Evolutionary conservation across 2,797 vertebrate species (phyloP).

Genomic region (Selene dorsalis): DNA sequence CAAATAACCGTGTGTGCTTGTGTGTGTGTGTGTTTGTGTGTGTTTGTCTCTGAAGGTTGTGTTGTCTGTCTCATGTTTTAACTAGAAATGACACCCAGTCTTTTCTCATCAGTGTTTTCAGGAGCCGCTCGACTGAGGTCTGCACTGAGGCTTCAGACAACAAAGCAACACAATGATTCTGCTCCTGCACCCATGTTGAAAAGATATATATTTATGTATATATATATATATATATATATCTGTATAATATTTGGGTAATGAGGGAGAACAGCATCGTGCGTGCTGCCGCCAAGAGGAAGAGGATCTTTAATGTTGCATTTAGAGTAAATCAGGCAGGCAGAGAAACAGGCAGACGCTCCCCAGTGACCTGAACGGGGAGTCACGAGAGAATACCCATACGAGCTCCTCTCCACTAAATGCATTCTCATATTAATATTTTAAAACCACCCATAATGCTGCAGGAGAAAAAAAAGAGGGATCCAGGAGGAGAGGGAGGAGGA

Average conservation of each 20-base stretch:
- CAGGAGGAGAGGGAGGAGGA: constrained; percentile 27
- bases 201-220: background rate
- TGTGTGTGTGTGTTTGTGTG: constrained; percentile 30
- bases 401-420: constrained; percentile 98
- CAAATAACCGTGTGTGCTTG: constrained; percentile 20
- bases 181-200: background rate
- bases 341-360: constrained; percentile 91
- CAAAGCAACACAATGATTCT: constrained; percentile 3
- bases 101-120: constrained; percentile 88
- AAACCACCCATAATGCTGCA: constrained; percentile 96
- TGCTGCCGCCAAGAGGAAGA: constrained; percentile 83
- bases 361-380: constrained; percentile 91
- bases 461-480: constrained; percentile 77
- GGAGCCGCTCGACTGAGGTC: constrained; percentile 33
- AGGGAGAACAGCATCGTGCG: constrained; percentile 47
- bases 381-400: constrained; percentile 92
- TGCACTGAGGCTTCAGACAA: background rate
- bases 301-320: constrained; percentile 95
- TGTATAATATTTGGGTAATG: background rate
- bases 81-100: constrained; percentile 93
- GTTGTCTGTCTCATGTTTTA: constrained; percentile 86
- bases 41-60: constrained; percentile 84
- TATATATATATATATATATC: background rate
- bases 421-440: constrained; percentile 99
- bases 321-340: constrained; percentile 93